These are phyloP conservation scores for Arizona elegans DNA, from an alignment of 2,113 vertebrate genomes.

Conservation along the genomic window DNA sequence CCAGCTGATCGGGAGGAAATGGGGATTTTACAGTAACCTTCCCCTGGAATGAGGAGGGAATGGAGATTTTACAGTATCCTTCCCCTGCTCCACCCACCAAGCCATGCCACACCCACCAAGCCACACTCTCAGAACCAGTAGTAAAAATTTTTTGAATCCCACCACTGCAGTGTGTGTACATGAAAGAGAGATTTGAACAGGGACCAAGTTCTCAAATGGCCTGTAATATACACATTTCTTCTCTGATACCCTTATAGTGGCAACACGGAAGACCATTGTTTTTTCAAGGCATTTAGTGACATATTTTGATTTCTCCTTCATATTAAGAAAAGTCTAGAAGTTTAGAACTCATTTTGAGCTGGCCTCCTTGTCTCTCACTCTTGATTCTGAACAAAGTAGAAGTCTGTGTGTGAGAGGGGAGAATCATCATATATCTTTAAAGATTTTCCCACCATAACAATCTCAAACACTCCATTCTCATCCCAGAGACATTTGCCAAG, in stretches of 20 bases:
- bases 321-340: background rate
- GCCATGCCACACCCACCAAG: too few relatives aligned
- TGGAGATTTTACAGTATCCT: too few relatives aligned
- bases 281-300: background rate
- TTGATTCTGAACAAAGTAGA: background rate
- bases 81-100: too few relatives aligned
- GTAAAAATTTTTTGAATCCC: too few relatives aligned
- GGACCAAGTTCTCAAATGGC: background rate
- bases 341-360: background rate
- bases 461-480: background rate
- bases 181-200: background rate
- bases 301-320: background rate
- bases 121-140: too few relatives aligned
- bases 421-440: background rate
- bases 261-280: background rate
- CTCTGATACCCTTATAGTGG: background rate
- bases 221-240: background rate
- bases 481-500: background rate
- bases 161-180: too few relatives aligned
- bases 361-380: background rate
- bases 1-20: too few relatives aligned
- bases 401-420: background rate
- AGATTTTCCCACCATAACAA: background rate
- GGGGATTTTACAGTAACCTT: too few relatives aligned
- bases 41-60: too few relatives aligned